Evolutionary conservation across 2,113 vertebrate species (phyloP).

Genomic region (Balaeniceps rex): DNA sequence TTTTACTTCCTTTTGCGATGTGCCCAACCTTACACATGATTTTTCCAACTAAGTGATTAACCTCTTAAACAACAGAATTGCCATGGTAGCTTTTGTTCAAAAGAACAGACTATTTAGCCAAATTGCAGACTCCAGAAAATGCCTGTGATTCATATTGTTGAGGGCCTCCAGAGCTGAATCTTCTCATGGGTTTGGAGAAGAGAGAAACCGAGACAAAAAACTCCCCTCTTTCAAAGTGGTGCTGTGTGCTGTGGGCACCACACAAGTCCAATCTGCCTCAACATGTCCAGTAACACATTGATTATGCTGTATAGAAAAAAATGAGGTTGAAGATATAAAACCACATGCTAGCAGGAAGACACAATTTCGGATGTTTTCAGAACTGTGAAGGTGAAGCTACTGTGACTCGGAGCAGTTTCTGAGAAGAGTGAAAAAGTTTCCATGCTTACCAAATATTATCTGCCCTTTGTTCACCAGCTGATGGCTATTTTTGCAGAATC

Average conservation of each 20-base stretch:
- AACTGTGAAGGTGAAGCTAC: not conserved
- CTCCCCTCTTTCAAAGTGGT: not conserved
- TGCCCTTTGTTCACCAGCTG: not conserved
- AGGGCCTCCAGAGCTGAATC: not conserved
- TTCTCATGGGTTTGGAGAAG: not conserved
- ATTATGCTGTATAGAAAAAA: not conserved
- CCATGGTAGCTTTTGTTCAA: not conserved
- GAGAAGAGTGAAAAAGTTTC: constrained; percentile 28
- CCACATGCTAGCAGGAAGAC: not conserved
- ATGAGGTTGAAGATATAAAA: not conserved
- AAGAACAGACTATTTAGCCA: not conserved
- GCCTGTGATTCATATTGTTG: not conserved
- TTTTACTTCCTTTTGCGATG: not conserved
- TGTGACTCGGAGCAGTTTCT: constrained; percentile 16
- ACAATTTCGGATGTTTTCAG: not conserved
- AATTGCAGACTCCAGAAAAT: not conserved
- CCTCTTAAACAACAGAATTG: not conserved
- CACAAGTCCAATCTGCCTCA: not conserved
- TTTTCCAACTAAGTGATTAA: not conserved
- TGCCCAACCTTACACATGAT: not conserved
- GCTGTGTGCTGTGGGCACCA: not conserved
- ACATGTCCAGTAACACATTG: not conserved
- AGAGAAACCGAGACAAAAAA: not conserved
- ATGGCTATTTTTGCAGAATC: not conserved
- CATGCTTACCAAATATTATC: not conserved